phyloP scores from a whole-genome alignment of 1,140 invertebrate genomes.

The Zaprionus ornatus region DNA sequence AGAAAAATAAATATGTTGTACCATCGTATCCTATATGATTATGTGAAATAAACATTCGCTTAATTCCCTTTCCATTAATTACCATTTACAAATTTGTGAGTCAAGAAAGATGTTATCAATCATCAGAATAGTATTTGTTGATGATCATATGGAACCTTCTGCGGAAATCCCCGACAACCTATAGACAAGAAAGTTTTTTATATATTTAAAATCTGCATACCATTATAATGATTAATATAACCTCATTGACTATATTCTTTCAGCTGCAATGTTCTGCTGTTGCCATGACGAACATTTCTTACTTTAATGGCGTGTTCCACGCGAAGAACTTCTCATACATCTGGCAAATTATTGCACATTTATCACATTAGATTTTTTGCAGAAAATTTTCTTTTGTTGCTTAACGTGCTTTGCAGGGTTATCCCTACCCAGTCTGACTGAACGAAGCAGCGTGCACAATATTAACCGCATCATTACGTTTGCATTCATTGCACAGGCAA shows the following conservation, averaged over 20 bases:
- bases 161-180: no score
- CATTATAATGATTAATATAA: background rate
- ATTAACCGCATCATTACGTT: conserved; percentile 75
- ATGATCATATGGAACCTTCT: no score
- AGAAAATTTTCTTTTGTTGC: conserved; percentile 1
- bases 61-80: no score
- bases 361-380: background rate
- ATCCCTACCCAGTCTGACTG: background rate
- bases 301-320: background rate
- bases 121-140: no score
- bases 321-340: background rate
- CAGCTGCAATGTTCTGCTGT: background rate
- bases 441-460: conserved; percentile 22
- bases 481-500: conserved; percentile 66
- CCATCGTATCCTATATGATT: no score
- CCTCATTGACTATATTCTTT: background rate
- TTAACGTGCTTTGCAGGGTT: background rate
- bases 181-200: no score
- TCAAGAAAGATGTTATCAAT: no score
- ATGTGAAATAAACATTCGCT: no score
- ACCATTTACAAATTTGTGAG: no score
- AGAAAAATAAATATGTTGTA: background rate
- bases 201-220: no score
- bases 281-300: background rate
- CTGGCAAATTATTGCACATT: conserved; percentile 2